Conservation (phyloP, 2,797 vertebrate genomes). For the Gadopsis bispinosus region DNA sequence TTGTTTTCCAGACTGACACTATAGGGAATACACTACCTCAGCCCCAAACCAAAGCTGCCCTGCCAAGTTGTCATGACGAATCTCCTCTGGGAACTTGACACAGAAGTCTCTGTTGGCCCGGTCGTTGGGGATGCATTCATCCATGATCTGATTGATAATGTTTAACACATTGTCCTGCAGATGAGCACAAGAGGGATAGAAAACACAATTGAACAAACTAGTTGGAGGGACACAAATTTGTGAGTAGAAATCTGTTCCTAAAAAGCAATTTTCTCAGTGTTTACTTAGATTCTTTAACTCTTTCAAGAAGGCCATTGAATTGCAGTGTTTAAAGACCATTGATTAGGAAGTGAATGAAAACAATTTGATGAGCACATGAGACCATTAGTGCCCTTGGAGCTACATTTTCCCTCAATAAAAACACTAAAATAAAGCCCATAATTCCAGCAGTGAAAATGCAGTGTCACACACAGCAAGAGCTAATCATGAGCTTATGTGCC, state of each 20-base stretch:
- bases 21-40: slow-evolving; percentile 87
- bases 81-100: slow-evolving; percentile 98
- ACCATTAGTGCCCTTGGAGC: slow-evolving; percentile 46
- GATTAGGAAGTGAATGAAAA: slow-evolving; percentile 60
- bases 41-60: slow-evolving; percentile 99
- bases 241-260: slow-evolving; percentile 21
- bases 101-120: slow-evolving; percentile 96
- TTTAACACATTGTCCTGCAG: slow-evolving; percentile 95
- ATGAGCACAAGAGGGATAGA: slow-evolving; percentile 60
- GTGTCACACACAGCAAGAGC: slow-evolving; percentile 68
- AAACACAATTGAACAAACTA: slow-evolving; percentile 52
- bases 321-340: slow-evolving; percentile 48
- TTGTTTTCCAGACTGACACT: slow-evolving; percentile 56
- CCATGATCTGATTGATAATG: slow-evolving; percentile 98
- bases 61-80: slow-evolving; percentile 98
- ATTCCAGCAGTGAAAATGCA: slow-evolving; percentile 70
- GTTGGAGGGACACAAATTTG: slow-evolving; percentile 8
- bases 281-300: slow-evolving; percentile 9
- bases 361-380: slow-evolving; percentile 57
- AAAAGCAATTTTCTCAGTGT: slow-evolving; percentile 25
- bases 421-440: slow-evolving; percentile 60
- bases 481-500: slow-evolving; percentile 77
- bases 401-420: slow-evolving; percentile 61
- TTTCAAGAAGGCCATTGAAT: slow-evolving; percentile 24
- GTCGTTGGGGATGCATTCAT: slow-evolving; percentile 95